phyloP scores from a whole-genome alignment of 2,113 vertebrate genomes.

The Lipophrys pholis region DNA sequence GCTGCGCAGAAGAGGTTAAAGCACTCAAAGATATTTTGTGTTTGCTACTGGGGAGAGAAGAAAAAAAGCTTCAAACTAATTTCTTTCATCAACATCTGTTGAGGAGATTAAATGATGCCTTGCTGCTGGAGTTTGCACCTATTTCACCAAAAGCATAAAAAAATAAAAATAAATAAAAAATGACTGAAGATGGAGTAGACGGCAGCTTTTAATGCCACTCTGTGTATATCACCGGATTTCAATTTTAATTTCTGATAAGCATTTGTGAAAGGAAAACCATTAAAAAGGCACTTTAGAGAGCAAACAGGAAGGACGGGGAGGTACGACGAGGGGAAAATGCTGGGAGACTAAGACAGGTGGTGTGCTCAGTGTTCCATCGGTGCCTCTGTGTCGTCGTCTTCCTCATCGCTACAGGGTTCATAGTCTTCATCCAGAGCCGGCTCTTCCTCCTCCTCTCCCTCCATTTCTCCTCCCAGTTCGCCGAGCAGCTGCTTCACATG shows the following conservation, averaged over 20 bases:
- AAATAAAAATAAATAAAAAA: slow-evolving; percentile 61
- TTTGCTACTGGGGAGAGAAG: slow-evolving; percentile 36
- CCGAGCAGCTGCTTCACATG: slow-evolving; percentile 83
- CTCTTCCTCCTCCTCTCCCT: slow-evolving; percentile 61
- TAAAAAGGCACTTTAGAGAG: slow-evolving; percentile 60
- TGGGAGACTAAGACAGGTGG: background rate
- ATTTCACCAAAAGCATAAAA: slow-evolving; percentile 62
- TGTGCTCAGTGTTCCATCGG: slow-evolving; percentile 82
- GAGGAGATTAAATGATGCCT: slow-evolving; percentile 56
- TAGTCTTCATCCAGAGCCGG: slow-evolving; percentile 65
- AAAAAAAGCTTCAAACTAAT: slow-evolving; percentile 53
- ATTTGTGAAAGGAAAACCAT: slow-evolving; percentile 27
- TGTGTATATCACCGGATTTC: slow-evolving; percentile 33
- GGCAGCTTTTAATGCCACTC: slow-evolving; percentile 54
- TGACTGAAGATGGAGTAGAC: slow-evolving; percentile 44
- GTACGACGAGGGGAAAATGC: slow-evolving; percentile 16
- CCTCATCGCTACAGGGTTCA: slow-evolving; percentile 79
- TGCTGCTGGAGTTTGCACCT: slow-evolving; percentile 49
- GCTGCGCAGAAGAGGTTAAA: slow-evolving; percentile 35
- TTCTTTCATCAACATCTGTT: slow-evolving; percentile 62
- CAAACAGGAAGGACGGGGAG: background rate
- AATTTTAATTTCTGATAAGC: slow-evolving; percentile 44
- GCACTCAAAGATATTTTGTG: slow-evolving; percentile 40
- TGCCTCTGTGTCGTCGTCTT: slow-evolving; percentile 65
- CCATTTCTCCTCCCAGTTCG: slow-evolving; percentile 78